Conservation (phyloP, 2,113 vertebrate species). For the Marmota flaviventris region DNA sequence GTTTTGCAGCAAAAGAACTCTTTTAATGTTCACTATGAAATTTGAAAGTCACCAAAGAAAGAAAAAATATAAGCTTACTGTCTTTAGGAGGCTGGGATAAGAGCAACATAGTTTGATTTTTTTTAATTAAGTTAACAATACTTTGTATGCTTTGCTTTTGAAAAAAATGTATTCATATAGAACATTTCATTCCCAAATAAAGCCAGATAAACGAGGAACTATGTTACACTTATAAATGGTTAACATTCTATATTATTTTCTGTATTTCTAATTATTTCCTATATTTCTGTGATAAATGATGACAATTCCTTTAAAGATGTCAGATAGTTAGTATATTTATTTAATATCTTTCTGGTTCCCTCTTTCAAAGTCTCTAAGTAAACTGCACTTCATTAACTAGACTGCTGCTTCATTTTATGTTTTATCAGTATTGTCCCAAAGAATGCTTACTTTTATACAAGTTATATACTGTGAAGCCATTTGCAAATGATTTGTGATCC, state of each 20-base stretch:
- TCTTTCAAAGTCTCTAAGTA: slow-evolving; percentile 6
- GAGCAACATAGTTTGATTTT: slow-evolving; percentile 31
- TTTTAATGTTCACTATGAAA: slow-evolving; percentile 9
- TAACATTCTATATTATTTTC: background rate
- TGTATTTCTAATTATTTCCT: slow-evolving; percentile 34
- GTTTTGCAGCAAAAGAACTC: background rate
- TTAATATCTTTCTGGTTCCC: background rate
- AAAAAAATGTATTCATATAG: background rate
- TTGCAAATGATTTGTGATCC: background rate
- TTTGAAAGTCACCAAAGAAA: background rate
- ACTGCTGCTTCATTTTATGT: background rate
- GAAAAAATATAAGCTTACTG: background rate
- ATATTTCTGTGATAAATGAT: slow-evolving; percentile 14
- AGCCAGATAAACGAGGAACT: background rate
- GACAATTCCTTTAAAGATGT: background rate
- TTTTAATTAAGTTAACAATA: background rate
- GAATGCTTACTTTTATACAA: background rate
- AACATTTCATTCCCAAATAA: slow-evolving; percentile 22
- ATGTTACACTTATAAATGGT: background rate
- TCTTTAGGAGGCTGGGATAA: background rate
- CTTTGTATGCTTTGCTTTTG: background rate
- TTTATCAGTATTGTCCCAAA: background rate
- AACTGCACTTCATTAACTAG: background rate
- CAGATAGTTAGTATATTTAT: slow-evolving; percentile 6
- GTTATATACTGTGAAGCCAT: background rate